These are phyloP conservation scores for Isoperla grammatica DNA, from an alignment of 2,888 invertebrate genomes.

Conservation along the genomic window DNA sequence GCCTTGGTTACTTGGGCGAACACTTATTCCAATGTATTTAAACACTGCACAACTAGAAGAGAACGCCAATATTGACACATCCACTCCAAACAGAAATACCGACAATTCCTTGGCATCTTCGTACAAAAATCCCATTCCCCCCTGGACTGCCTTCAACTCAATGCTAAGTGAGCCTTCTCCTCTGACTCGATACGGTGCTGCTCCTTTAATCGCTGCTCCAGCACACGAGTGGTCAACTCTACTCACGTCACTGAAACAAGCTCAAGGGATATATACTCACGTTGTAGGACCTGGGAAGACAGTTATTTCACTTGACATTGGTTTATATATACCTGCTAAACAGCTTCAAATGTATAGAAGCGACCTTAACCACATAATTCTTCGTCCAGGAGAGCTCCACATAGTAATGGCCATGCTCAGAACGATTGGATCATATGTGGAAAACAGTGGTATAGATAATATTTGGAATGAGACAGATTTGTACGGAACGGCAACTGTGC, in stretches of 20 bases:
- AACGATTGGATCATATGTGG: background rate
- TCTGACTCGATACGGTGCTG: background rate
- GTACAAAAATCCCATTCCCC: background rate
- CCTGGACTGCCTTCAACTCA: conserved; percentile 14
- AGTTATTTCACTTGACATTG: conserved; percentile 5
- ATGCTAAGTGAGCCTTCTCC: background rate
- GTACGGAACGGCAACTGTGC: background rate
- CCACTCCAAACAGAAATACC: too few species aligned
- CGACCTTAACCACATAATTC: conserved; percentile 17
- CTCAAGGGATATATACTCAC: conserved; percentile 14
- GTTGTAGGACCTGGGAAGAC: conserved; percentile 8
- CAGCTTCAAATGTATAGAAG: background rate
- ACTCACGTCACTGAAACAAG: conserved; percentile 12
- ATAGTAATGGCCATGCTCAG: conserved; percentile 7
- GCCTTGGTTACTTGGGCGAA: conserved; percentile 14
- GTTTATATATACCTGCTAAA: background rate
- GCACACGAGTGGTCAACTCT: conserved; percentile 16
- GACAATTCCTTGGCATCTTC: too few species aligned
- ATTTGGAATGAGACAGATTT: conserved; percentile 3
- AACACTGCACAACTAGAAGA: too few species aligned
- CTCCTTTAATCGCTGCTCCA: conserved; percentile 2
- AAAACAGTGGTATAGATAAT: conserved; percentile 5
- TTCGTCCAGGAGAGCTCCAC: conserved; percentile 23
- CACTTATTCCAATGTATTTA: background rate
- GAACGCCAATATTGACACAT: too few species aligned